Evolutionary conservation across 1,140 invertebrate species (phyloP).

Genomic region (Paramacrobiotus metropolitanus): DNA sequence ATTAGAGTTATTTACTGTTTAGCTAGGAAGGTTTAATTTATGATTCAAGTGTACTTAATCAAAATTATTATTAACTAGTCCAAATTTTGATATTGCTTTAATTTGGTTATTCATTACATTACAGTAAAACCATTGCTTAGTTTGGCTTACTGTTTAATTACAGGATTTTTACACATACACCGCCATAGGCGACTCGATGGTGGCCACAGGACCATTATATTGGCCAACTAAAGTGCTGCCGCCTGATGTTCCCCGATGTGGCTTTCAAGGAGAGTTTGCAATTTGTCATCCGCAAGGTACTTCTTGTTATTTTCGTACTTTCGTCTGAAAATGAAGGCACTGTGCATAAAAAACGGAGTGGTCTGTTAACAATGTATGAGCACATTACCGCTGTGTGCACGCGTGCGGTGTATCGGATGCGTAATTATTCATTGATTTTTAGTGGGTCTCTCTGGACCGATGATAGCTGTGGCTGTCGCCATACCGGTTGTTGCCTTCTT

Average conservation of each 20-base stretch:
- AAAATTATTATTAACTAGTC: too few species aligned
- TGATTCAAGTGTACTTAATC: too few species aligned
- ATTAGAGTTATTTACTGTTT: too few species aligned
- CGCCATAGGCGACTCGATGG: background rate
- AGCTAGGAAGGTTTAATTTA: too few species aligned
- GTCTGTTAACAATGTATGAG: too few species aligned
- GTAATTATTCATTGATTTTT: background rate
- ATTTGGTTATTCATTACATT: too few species aligned
- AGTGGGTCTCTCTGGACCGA: background rate
- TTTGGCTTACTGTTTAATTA: background rate
- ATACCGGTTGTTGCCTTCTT: background rate
- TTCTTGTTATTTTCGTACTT: background rate
- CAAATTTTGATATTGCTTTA: too few species aligned
- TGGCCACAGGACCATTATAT: background rate
- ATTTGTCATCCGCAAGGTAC: background rate
- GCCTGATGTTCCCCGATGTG: background rate
- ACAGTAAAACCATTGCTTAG: background rate
- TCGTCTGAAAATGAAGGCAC: background rate
- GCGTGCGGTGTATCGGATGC: too few species aligned
- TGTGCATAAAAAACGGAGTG: background rate
- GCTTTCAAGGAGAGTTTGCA: background rate
- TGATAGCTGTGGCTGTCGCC: background rate
- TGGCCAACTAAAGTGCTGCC: background rate
- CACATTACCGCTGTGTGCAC: too few species aligned
- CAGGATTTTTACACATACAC: slow-evolving; percentile 1